Evolutionary conservation across 2,113 vertebrate species (phyloP).

Genomic region (Ptyas mucosa): DNA sequence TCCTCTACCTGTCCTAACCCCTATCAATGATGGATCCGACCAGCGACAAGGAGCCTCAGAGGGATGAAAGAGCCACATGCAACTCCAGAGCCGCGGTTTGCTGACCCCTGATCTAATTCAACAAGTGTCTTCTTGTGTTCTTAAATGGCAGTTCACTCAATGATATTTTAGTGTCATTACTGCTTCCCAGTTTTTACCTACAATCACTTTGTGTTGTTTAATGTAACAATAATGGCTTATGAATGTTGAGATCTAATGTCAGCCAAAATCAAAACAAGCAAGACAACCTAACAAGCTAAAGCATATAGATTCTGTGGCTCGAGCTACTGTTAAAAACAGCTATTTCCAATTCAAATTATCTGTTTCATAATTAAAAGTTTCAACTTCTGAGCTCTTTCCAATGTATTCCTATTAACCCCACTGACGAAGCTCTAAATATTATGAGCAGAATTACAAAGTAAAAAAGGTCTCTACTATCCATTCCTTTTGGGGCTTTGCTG

Average conservation of each 20-base stretch:
- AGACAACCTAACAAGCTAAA: not conserved
- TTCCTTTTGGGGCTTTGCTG: not conserved
- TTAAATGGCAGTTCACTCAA: not conserved
- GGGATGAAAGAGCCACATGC: too few relatives aligned
- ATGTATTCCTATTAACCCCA: not conserved
- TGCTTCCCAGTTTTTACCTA: not conserved
- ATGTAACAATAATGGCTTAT: not conserved
- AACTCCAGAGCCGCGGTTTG: too few relatives aligned
- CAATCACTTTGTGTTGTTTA: not conserved
- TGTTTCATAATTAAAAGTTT: not conserved
- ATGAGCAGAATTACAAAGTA: not conserved
- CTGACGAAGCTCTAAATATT: not conserved
- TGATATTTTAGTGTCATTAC: not conserved
- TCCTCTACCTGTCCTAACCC: too few relatives aligned
- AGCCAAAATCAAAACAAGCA: not conserved
- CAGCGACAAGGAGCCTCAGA: too few relatives aligned
- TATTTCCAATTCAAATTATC: not conserved
- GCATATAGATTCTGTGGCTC: not conserved
- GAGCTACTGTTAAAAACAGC: not conserved
- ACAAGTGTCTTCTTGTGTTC: not conserved
- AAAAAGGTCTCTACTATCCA: not conserved
- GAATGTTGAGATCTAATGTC: too few relatives aligned
- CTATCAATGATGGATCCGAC: too few relatives aligned
- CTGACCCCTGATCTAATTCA: not conserved
- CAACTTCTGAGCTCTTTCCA: not conserved